Evolutionary conservation across 2,797 vertebrate genomes (phyloP), one percentile per base, ranked within the genome.

Genomic region (Parotocinclus haroldoi): DNA sequence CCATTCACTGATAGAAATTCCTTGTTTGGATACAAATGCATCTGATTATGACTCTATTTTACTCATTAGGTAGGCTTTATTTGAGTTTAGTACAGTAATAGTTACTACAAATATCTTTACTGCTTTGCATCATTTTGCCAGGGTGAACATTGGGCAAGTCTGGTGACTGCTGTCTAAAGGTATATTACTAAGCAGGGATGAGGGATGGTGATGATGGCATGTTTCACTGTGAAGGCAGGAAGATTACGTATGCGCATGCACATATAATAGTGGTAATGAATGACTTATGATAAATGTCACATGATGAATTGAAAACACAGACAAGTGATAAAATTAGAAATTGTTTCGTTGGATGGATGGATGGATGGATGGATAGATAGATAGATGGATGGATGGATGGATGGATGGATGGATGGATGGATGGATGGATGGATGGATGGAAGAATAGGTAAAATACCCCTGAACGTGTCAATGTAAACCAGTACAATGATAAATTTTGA

Each of bases 201-300:
- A 42, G 17, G 66, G 46, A 57, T 74, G 61, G 38, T 51, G 63
- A 73, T 42, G 56, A 40, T 67, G 67, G 37, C 16, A 72, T 9
- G 13, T 51, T 49, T 53, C 53, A 51, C 9, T 53, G 65, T 49
- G 48, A 58, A 75, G 66, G 46, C 60, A 67, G 51, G 69, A 57
- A 54, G 58, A 68, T 78, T 68, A 71, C 53, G 46, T 55, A 49
- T 53, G 69, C 73, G 48, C 77, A 79, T 76, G 77, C 77, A 53
- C 37, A 14, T 71, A 39, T 51, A 65, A 72, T 66, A 63, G 66
- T 44, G 44, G 8, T 27, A 14, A 36, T 12, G 42, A 18, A 63
- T 40, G 45, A 58, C 16, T 5, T n/a, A 50, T 50, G 48, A 50
- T 12, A 11, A 5, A 10, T 27, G 17, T 19, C 42, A 45, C 44